Conservation (phyloP, 2,888 invertebrate species). For the Amorpha juglandis region DNA sequence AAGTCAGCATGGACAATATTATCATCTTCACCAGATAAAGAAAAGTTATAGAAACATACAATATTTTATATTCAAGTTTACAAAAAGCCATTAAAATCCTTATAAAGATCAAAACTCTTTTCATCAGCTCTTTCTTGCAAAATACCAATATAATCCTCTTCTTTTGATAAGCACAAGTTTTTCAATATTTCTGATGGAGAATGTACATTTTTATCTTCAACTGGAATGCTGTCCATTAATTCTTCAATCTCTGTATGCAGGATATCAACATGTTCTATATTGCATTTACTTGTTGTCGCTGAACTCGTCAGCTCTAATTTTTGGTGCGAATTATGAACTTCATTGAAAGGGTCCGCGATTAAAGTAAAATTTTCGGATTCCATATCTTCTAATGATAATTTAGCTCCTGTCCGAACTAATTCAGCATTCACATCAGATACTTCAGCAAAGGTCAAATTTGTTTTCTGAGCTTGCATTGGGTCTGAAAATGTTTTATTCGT, state of each 20-base stretch:
- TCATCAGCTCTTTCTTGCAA: constrained; percentile 42
- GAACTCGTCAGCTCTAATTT: constrained; percentile 19
- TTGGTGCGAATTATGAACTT: constrained; percentile 27
- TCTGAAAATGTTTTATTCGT: constrained; percentile 33
- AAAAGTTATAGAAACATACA: not conserved
- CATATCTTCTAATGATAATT: constrained; percentile 77
- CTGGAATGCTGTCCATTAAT: constrained; percentile 59
- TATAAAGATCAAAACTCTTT: constrained; percentile 46
- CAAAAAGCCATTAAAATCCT: constrained; percentile 54
- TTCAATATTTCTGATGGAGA: constrained; percentile 87
- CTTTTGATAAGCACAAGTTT: constrained; percentile 84
- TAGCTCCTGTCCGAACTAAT: constrained; percentile 73
- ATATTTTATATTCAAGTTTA: constrained; percentile 33
- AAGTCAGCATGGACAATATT: too few relatives aligned
- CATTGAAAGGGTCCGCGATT: constrained; percentile 58
- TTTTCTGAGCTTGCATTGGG: constrained; percentile 31
- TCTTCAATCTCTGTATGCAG: constrained; percentile 68
- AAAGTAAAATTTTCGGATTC: constrained; percentile 74
- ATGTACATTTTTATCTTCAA: constrained; percentile 80
- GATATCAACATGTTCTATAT: constrained; percentile 40
- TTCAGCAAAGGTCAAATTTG: constrained; percentile 51
- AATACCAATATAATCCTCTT: constrained; percentile 62
- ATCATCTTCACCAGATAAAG: too few relatives aligned
- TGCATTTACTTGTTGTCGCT: constrained; percentile 47
- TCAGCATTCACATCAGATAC: constrained; percentile 75